Conservation (phyloP, 2,888 invertebrate species). For the Melanotus villosus region DNA sequence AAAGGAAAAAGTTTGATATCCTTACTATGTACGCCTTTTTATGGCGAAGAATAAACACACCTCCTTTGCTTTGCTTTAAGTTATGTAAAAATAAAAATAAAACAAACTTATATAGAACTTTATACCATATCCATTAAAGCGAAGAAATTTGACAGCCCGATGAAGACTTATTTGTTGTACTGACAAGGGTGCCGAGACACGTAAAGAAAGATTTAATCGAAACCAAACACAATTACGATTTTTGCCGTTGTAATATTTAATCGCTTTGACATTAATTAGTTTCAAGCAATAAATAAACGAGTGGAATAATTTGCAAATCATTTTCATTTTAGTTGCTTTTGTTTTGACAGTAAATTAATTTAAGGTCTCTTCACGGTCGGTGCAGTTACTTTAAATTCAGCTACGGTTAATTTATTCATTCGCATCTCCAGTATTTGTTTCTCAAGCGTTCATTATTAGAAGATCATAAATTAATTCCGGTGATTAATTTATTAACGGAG, state of each 20-base stretch:
- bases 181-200: conserved; percentile 11
- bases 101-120: too few species aligned
- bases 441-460: conserved; percentile 62
- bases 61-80: too few species aligned
- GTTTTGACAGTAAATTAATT: conserved; percentile 62
- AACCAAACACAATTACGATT: conserved; percentile 26
- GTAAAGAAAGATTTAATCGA: conserved; percentile 16
- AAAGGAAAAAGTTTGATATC: too few species aligned
- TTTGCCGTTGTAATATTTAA: conserved; percentile 54
- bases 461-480: conserved; percentile 63
- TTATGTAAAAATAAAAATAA: neutral
- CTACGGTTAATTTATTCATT: conserved; percentile 61
- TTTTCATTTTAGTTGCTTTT: conserved; percentile 58
- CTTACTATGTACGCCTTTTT: too few species aligned
- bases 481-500: conserved; percentile 60
- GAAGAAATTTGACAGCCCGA: too few species aligned
- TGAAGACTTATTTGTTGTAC: too few species aligned
- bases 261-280: conserved; percentile 59
- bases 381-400: conserved; percentile 56
- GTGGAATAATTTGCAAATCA: conserved; percentile 60
- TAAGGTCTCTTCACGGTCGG: conserved; percentile 56
- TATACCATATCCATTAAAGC: too few species aligned
- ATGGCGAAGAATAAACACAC: too few species aligned
- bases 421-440: conserved; percentile 61
- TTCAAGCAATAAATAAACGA: conserved; percentile 58